These are phyloP conservation scores for Xyrichtys novacula DNA, from an alignment of 2,797 vertebrate species.

Conservation along the genomic window DNA sequence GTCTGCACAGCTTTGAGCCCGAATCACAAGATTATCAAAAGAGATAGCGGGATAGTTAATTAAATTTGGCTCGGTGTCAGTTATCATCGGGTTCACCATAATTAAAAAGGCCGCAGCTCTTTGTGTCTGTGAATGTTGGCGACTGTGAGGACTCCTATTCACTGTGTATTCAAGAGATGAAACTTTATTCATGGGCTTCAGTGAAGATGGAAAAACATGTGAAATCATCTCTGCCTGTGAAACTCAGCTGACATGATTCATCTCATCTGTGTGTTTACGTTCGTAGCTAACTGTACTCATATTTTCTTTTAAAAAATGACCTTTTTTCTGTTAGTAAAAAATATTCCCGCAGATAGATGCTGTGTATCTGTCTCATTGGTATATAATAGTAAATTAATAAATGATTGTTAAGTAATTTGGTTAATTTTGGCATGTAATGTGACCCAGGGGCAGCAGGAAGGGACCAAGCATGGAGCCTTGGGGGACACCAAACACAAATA, in stretches of 20 bases:
- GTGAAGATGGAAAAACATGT: slow-evolving; percentile 5
- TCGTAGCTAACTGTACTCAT: no score
- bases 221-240: neutral
- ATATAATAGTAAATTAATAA: no score
- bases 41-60: slow-evolving; percentile 58
- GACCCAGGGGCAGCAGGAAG: no score
- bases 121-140: slow-evolving; percentile 40
- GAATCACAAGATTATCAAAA: slow-evolving; percentile 66
- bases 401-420: no score
- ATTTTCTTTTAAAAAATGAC: no score
- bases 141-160: slow-evolving; percentile 21
- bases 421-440: no score
- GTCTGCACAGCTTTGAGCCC: slow-evolving; percentile 31
- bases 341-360: no score
- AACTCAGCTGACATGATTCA: neutral
- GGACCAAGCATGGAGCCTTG: no score
- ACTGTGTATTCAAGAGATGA: slow-evolving; percentile 24
- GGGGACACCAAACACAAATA: no score
- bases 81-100: slow-evolving; percentile 45
- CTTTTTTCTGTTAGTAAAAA: no score
- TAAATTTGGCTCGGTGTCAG: slow-evolving; percentile 62
- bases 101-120: slow-evolving; percentile 49
- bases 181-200: slow-evolving; percentile 9
- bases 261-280: neutral
- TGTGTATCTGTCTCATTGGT: no score